Conservation (phyloP, 2,888 invertebrate genomes). For the Stomorhina lunata region DNA sequence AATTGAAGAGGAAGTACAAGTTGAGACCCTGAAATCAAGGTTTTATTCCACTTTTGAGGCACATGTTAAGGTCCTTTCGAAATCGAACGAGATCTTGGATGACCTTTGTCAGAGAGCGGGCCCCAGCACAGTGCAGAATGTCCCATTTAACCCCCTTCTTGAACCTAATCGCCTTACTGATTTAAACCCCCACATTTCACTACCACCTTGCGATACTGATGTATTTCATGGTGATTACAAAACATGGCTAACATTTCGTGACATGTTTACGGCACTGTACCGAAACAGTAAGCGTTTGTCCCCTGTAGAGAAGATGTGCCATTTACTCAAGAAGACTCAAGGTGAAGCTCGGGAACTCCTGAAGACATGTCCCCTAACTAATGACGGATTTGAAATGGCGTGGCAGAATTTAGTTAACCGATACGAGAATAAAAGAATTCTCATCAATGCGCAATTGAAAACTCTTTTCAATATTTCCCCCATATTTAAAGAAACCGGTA, state of each 20-base stretch:
- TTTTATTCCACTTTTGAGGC: conserved; percentile 3
- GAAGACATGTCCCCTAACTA: background rate
- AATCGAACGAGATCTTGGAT: background rate
- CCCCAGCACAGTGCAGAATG: too few relatives aligned
- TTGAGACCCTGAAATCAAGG: background rate
- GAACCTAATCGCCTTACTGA: too few relatives aligned
- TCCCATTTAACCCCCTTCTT: too few relatives aligned
- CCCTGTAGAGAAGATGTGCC: conserved; percentile 5
- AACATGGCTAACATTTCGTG: conserved; percentile 11
- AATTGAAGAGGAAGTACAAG: background rate
- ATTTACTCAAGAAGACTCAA: background rate
- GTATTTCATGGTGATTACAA: conserved; percentile 6
- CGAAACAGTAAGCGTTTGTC: background rate
- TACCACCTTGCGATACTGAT: conserved; percentile 32
- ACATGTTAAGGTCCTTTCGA: background rate
- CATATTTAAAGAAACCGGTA: background rate
- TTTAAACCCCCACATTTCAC: background rate
- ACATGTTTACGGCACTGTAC: conserved; percentile 25
- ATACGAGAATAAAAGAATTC: conserved; percentile 20
- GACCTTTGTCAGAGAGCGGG: background rate
- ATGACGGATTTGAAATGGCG: conserved; percentile 9
- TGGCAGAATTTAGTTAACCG: background rate
- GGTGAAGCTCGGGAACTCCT: conserved; percentile 1
- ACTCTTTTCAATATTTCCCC: conserved; percentile 6
- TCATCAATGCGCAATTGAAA: conserved; percentile 10